phyloP scores from a whole-genome alignment of 1,140 invertebrate species.

The Musca domestica region DNA sequence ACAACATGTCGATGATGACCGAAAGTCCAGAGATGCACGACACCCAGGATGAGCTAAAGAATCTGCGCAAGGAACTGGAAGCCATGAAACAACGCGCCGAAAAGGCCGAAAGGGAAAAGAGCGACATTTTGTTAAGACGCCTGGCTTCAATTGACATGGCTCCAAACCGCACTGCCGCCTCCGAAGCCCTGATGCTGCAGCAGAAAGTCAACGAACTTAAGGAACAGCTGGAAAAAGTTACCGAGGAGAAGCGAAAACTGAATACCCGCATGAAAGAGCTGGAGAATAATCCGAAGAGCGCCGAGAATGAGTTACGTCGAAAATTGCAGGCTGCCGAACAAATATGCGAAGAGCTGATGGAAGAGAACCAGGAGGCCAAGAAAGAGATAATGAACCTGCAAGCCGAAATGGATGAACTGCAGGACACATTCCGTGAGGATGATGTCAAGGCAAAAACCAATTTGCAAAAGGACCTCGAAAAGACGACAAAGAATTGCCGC shows the following conservation, averaged over 20 bases:
- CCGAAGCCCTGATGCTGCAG: slow-evolving; percentile 71
- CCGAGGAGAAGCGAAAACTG: slow-evolving; percentile 78
- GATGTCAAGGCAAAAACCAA: slow-evolving; percentile 97
- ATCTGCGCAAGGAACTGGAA: slow-evolving; percentile 64
- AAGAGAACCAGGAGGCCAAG: slow-evolving; percentile 95
- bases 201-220: slow-evolving; percentile 82
- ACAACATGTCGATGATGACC: slow-evolving; percentile 54
- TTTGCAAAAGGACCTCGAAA: slow-evolving; percentile 87
- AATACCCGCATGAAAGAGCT: slow-evolving; percentile 69
- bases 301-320: slow-evolving; percentile 68
- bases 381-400: slow-evolving; percentile 90
- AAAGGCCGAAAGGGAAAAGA: slow-evolving; percentile 80
- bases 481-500: slow-evolving; percentile 96
- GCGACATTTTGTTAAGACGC: slow-evolving; percentile 75
- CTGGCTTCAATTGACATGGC: slow-evolving; percentile 72
- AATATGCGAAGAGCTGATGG: slow-evolving; percentile 88
- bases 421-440: slow-evolving; percentile 95
- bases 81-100: slow-evolving; percentile 64
- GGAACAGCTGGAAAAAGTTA: slow-evolving; percentile 72
- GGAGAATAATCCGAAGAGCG: slow-evolving; percentile 56
- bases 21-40: slow-evolving; percentile 56
- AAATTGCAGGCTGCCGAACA: slow-evolving; percentile 84
- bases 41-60: slow-evolving; percentile 66
- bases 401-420: slow-evolving; percentile 97
- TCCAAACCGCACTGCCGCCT: slow-evolving; percentile 68